Base-by-base conservation (phyloP, 2,888 invertebrate species). In the Amphiduros pacificus region DNA sequence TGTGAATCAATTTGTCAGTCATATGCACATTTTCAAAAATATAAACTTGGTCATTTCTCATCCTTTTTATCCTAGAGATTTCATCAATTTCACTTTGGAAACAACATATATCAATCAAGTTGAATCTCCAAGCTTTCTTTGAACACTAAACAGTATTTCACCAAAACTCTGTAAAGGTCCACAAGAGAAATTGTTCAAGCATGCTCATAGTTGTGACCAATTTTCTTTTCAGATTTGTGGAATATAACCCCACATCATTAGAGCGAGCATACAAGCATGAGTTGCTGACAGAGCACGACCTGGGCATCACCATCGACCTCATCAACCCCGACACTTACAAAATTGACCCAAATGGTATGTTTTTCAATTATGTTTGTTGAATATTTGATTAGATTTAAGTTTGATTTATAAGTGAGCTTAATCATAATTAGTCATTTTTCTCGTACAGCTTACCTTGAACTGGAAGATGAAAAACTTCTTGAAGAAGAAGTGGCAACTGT, bases 221-320 rank as follows among this genome's bases (percentile, higher is more conserved):
- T 17, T 24, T 9, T 29, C 29, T 55, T 70, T 71, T 22, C 73
- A 88, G 89, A 69, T 98, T 96, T 82, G 94, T 96, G 67, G 92
- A 94, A 73, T 98, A 98, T 81, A 95, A 94, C 82, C 94, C 94
- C 6, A 97, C 97, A 11, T 93, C 94, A 2, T 84, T 98, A 69
- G 98, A 99, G 82, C 76, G 83, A 61, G 93, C 91, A 79, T 95
- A 94, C 82, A 91, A 94, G 73, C 96, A 95, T 85, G 98, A 99
- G 86, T 91, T 98, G 6, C 85, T 97, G 36, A 96, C 98, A 0
- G 99, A 99, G 82, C 94, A 95, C 79, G 99, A 99, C 85, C 86
- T 99, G 63, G 99, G 98, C 14, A 95, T 99, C 1, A 91, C 91
- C 59, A 97, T 99, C 71, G 98, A 99, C 83, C 86, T 99, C 66